Conservation (phyloP, 2,113 vertebrate genomes). For the Gambusia affinis region DNA sequence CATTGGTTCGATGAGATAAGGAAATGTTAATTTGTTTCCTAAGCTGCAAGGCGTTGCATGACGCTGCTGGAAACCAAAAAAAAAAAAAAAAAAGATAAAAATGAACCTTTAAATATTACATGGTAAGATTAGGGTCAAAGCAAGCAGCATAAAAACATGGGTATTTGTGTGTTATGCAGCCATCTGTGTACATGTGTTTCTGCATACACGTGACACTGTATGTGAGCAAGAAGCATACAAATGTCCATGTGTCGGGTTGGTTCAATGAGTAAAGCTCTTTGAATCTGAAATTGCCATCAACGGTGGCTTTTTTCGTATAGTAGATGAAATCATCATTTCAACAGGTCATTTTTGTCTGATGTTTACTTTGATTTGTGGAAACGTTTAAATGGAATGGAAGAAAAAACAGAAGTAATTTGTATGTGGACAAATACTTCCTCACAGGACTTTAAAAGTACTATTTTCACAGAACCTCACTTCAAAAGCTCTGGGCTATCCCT, state of each 20-base stretch:
- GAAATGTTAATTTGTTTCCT: conserved; percentile 24
- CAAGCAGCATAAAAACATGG: neutral
- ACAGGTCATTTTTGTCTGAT: neutral
- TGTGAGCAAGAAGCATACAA: conserved; percentile 27
- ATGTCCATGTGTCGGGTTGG: conserved; percentile 43
- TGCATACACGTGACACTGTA: no score
- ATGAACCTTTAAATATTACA: conserved; percentile 49
- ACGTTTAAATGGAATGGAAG: neutral
- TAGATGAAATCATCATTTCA: conserved; percentile 38
- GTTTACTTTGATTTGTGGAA: neutral
- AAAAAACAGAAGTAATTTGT: neutral
- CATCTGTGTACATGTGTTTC: neutral
- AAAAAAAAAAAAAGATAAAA: conserved; percentile 42
- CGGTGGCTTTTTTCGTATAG: conserved; percentile 15
- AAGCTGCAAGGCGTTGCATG: conserved; percentile 21
- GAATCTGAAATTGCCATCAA: conserved; percentile 40
- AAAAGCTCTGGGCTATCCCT: conserved; percentile 1
- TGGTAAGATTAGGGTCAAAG: conserved; percentile 51
- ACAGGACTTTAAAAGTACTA: neutral
- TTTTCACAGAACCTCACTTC: neutral
- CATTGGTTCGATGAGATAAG: conserved; percentile 17
- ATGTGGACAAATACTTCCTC: no score
- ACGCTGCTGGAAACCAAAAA: conserved; percentile 32
- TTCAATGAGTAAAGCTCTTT: conserved; percentile 44
- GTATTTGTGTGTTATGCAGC: conserved; percentile 12